A percentile compares a stretch with the other conserved stretches of the same genome.
These are phyloP conservation scores for Drosophila guanche DNA, from an alignment of 1,140 invertebrate genomes.

Conservation along the genomic window DNA sequence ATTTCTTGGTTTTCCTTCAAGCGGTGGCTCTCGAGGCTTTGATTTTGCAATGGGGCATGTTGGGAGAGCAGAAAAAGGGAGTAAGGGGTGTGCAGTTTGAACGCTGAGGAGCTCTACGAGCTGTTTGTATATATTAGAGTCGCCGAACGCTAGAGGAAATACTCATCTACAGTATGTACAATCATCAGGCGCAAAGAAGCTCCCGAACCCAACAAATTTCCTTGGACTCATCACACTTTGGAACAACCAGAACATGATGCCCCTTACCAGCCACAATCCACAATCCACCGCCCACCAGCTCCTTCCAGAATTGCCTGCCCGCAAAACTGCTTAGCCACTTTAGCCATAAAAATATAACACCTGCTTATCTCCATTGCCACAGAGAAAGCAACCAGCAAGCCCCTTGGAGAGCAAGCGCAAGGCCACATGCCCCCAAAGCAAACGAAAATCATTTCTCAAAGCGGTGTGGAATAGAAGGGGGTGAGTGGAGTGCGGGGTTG, in stretches of 20 bases:
- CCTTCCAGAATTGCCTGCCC: not conserved
- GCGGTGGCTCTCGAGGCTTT: not conserved
- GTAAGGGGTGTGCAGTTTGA: no score
- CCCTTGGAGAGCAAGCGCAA: slow-evolving; percentile 17
- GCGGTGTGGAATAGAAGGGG: slow-evolving; percentile 7
- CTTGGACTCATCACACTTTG: slow-evolving; percentile 9
- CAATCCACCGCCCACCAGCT: not conserved
- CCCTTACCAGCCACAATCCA: slow-evolving; percentile 1
- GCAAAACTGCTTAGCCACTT: slow-evolving; percentile 72
- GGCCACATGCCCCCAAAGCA: slow-evolving; percentile 54
- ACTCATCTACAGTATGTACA: no score
- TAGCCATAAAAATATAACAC: slow-evolving; percentile 75
- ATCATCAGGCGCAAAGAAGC: no score
- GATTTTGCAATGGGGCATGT: no score
- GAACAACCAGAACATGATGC: slow-evolving; percentile 28
- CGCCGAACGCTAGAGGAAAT: no score
- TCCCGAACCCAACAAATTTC: not conserved
- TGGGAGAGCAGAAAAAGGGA: no score
- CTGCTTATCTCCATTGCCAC: slow-evolving; percentile 66
- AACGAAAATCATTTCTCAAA: slow-evolving; percentile 59
- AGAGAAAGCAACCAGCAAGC: not conserved
- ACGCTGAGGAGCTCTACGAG: no score
- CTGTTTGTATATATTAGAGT: no score
- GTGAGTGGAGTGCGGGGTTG: not conserved
- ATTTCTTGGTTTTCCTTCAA: not conserved